A percentile compares a stretch with the other conserved stretches of the same genome.
These are phyloP conservation scores for Leucoraja erinaceus DNA, from an alignment of 2,113 vertebrate species.

Conservation along the genomic window DNA sequence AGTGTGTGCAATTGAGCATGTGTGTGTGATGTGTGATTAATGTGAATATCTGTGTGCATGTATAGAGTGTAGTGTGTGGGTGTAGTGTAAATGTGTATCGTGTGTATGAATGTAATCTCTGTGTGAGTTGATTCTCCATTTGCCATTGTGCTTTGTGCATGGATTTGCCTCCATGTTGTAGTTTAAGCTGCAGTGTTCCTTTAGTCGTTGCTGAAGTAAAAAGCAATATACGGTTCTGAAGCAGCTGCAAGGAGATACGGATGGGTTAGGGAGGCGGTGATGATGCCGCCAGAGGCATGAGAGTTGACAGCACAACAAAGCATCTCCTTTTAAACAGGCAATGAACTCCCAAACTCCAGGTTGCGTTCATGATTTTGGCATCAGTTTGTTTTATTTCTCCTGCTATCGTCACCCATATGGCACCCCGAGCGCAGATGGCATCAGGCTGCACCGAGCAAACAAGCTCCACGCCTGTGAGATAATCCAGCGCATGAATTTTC, in stretches of 20 bases:
- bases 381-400: constrained; percentile 1
- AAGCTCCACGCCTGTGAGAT: not conserved
- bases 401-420: not conserved
- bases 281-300: not conserved
- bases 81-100: not conserved
- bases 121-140: too few relatives aligned
- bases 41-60: not conserved
- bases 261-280: not conserved
- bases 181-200: not conserved
- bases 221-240: not conserved
- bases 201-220: not conserved
- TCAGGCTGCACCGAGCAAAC: not conserved
- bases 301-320: not conserved
- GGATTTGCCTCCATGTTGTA: too few relatives aligned
- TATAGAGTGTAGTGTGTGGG: not conserved
- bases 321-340: not conserved
- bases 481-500: constrained; percentile 17
- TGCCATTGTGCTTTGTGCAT: too few relatives aligned
- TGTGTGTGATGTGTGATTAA: not conserved
- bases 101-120: too few relatives aligned
- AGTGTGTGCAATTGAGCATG: too few relatives aligned
- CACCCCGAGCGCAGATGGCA: not conserved
- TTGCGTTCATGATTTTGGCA: not conserved
- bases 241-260: not conserved
- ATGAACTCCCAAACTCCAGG: not conserved